Percentiles rank a stretch among this genome's conserved stretches.
Evolutionary conservation across 2,113 vertebrate genomes (phyloP).

Genomic region (Pomatorhinus ruficollis): DNA sequence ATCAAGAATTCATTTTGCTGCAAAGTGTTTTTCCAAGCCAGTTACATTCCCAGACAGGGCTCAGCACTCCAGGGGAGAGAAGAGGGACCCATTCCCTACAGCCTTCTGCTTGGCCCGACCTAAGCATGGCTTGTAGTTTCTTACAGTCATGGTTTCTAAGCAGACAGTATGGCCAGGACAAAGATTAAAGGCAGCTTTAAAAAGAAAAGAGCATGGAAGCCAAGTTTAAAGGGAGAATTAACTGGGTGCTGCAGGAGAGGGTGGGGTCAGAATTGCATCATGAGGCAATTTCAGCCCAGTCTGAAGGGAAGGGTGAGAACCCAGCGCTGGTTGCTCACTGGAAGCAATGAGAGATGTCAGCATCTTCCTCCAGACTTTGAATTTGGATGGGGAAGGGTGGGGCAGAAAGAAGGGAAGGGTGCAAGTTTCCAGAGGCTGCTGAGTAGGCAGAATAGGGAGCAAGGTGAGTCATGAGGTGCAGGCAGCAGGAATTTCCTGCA

Average conservation of each 20-base stretch:
- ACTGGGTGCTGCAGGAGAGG: slow-evolving; percentile 25
- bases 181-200: background rate
- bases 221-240: background rate
- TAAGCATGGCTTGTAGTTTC: background rate
- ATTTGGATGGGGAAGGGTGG: slow-evolving; percentile 37
- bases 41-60: background rate
- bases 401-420: background rate
- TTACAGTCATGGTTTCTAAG: background rate
- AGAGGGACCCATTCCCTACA: background rate
- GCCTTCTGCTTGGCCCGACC: background rate
- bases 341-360: background rate
- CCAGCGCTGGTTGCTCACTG: background rate
- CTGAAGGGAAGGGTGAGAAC: slow-evolving; percentile 41
- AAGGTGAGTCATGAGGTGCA: slow-evolving; percentile 49
- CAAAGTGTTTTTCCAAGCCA: background rate
- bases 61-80: background rate
- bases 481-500: slow-evolving; percentile 57
- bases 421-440: slow-evolving; percentile 24
- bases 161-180: background rate
- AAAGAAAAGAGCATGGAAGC: background rate
- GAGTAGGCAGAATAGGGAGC: slow-evolving; percentile 1
- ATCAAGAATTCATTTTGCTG: background rate
- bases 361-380: background rate
- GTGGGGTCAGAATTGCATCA: slow-evolving; percentile 19
- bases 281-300: background rate